Evolutionary conservation across 2,113 vertebrate genomes (phyloP).

Genomic region (Speoplatyrhinus poulsoni): DNA sequence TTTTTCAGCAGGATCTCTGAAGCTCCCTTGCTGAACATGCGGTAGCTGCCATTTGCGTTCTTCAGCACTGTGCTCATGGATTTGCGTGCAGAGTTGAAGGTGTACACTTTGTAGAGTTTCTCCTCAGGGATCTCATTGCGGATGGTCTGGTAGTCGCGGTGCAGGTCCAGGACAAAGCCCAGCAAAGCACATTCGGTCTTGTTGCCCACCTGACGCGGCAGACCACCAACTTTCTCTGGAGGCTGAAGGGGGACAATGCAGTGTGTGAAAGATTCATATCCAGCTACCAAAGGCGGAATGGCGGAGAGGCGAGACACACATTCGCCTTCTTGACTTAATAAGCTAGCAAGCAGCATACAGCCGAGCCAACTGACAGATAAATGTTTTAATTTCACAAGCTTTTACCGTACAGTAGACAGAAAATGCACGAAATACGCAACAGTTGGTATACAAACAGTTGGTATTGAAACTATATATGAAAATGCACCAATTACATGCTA

Average conservation of each 20-base stretch:
- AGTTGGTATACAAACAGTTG: too few species aligned
- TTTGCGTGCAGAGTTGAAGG: constrained; percentile 96
- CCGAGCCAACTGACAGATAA: too few species aligned
- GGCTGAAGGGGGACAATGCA: constrained; percentile 70
- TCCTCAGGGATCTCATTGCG: constrained; percentile 94
- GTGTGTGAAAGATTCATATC: not conserved
- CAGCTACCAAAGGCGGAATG: too few species aligned
- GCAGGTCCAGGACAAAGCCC: constrained; percentile 87
- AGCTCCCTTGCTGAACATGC: constrained; percentile 97
- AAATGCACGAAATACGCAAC: too few species aligned
- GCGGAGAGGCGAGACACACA: too few species aligned
- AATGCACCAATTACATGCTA: too few species aligned
- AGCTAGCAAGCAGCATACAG: too few species aligned
- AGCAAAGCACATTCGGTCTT: constrained; percentile 99
- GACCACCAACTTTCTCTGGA: constrained; percentile 94
- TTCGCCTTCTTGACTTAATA: too few species aligned
- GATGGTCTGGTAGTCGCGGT: constrained; percentile 89
- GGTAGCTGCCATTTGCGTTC: constrained; percentile 90
- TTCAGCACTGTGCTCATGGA: constrained; percentile 99
- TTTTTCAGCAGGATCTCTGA: constrained; percentile 98
- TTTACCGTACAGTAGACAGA: too few species aligned
- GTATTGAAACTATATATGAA: too few species aligned
- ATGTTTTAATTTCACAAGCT: too few species aligned
- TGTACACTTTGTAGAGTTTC: constrained; percentile 95
- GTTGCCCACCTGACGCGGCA: constrained; percentile 95